Evolutionary conservation across 1,140 invertebrate genomes (phyloP), one percentile per base, ranked within the genome.

Genomic region (Apis laboriosa): DNA sequence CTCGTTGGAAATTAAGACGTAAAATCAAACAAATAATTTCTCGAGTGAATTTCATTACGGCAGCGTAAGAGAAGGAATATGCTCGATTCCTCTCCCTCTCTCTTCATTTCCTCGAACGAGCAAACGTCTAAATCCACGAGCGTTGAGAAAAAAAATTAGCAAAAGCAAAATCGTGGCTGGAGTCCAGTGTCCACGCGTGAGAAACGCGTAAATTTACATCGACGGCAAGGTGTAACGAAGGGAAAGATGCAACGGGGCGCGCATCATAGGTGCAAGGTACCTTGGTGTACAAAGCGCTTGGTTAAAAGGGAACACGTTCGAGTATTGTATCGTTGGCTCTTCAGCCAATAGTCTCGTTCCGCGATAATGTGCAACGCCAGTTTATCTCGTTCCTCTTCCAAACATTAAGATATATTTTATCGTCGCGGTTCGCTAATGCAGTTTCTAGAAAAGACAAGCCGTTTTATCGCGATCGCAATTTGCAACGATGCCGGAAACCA

Each of bases 201-300:
- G 78, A 82, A 82, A 77, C 49, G 64, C 74, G 64, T 82, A 68
- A 81, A 81, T 80, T 80, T 75, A 51, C 79, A 82, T 82, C 73
- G 80, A 77, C 73, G 53, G 43, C 19, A 60, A 68, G 43, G 55
- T 77, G 73, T 82, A 82, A 2, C 34, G 49, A 11, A 3, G 7
- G 53, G 60, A 21, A n/a, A 66, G 61, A 43, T 74, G 49, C 56
- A 60, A 49, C 63, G n/a, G 34, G 60, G 78, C 51, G 21, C 43
- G 13, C 58, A 63, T 58, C 34, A 56, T 64, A 80, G 34, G 5
- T 43, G 34, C 34, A 43, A 43, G 34, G 34, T 4, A n/a, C 34
- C 34, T 43, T 43, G 34, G n/a, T 64, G 60, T 64, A 75, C 78
- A 75, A 80, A 75, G 78, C 60, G 60, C 12, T 51, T 34, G 19